Percentiles rank a stretch among this genome's conserved stretches.
These are phyloP conservation scores for Danaus melanippus DNA, from an alignment of 1,140 invertebrate genomes.

Conservation along the genomic window DNA sequence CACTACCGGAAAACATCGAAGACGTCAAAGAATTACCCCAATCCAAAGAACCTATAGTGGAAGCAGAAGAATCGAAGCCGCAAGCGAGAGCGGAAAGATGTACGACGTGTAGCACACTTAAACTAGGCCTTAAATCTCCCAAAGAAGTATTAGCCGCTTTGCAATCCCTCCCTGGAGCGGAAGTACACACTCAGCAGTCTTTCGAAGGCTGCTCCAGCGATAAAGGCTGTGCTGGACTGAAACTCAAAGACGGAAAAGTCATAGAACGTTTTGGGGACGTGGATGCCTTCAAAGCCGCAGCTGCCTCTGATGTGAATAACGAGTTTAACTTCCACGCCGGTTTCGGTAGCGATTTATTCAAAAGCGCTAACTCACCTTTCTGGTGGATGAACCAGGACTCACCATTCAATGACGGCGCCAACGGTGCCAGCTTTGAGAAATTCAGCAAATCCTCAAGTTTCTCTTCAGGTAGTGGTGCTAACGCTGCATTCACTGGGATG, in stretches of 20 bases:
- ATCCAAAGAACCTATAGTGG: constrained; percentile 37
- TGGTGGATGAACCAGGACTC: constrained; percentile 73
- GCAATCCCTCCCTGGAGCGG: constrained; percentile 38
- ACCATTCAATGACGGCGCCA: constrained; percentile 58
- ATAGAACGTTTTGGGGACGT: constrained; percentile 56
- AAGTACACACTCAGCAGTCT: constrained; percentile 60
- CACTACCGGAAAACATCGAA: constrained; percentile 51
- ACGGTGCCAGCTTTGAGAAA: constrained; percentile 37
- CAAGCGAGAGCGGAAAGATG: constrained; percentile 47
- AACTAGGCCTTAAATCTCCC: constrained; percentile 37
- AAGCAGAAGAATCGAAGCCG: constrained; percentile 43
- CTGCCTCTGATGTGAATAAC: constrained; percentile 41
- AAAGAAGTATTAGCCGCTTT: constrained; percentile 44
- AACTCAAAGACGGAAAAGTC: constrained; percentile 62
- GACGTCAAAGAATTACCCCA: constrained; percentile 48
- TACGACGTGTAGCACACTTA: constrained; percentile 34
- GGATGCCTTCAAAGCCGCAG: constrained; percentile 48
- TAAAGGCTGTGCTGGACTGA: constrained; percentile 64
- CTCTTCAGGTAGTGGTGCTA: constrained; percentile 24
- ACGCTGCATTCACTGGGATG: constrained; percentile 20
- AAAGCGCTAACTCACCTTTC: constrained; percentile 47
- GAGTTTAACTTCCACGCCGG: constrained; percentile 53
- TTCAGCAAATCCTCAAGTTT: constrained; percentile 44
- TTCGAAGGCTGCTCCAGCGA: constrained; percentile 60
- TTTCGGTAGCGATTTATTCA: constrained; percentile 33